A percentile compares a stretch with the other conserved stretches of the same genome.
Evolutionary conservation across 2,888 invertebrate genomes (phyloP).

Genomic region (Zonitis immaculata): DNA sequence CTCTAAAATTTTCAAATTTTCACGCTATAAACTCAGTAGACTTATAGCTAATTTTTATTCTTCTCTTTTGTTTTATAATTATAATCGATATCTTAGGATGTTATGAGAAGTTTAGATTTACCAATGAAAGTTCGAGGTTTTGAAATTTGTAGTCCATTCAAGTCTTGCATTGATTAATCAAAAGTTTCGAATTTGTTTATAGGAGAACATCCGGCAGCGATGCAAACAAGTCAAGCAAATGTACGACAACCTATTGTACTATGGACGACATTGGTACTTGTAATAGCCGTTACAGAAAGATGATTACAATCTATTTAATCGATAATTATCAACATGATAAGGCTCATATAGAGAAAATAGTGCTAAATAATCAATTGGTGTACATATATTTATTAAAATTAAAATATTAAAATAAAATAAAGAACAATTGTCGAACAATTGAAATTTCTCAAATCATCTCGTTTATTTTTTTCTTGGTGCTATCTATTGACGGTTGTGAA

Average conservation of each 20-base stretch:
- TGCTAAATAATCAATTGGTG: conserved; percentile 14
- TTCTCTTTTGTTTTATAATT: no score
- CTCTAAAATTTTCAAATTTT: no score
- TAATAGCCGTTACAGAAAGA: conserved; percentile 38
- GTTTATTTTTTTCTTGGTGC: conserved; percentile 26
- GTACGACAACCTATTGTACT: conserved; percentile 36
- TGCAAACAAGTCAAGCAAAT: conserved; percentile 66
- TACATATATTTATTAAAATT: conserved; percentile 6
- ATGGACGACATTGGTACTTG: conserved; percentile 32
- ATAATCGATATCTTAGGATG: no score
- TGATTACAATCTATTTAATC: conserved; percentile 36
- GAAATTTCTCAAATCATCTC: conserved; percentile 2
- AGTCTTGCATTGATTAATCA: not conserved
- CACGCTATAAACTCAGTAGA: no score
- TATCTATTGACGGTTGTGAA: conserved; percentile 24
- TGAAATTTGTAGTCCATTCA: no score
- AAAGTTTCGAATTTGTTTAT: conserved; percentile 34
- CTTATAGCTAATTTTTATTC: no score
- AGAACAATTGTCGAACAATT: conserved; percentile 10
- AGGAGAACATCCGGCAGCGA: conserved; percentile 84
- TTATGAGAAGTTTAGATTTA: no score
- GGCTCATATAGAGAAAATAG: conserved; percentile 27
- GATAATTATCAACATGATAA: conserved; percentile 29
- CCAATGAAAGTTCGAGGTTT: no score
- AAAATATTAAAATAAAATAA: no score